Percentiles rank a stretch among this genome's conserved stretches.
Evolutionary conservation across 1,140 invertebrate species (phyloP).

Genomic region (Lepidurus packardi): DNA sequence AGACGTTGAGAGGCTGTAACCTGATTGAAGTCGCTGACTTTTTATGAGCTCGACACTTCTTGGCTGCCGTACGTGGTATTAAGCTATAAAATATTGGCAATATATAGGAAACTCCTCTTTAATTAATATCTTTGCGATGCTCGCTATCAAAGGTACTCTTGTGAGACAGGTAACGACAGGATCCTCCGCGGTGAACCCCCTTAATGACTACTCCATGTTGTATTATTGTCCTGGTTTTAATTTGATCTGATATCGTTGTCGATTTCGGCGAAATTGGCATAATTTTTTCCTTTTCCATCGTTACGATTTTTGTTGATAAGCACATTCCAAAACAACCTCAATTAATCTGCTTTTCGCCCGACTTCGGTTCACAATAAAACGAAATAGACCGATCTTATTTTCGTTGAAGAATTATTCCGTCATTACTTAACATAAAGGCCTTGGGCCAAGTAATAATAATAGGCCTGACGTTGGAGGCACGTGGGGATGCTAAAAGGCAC

Average conservation of each 20-base stretch:
- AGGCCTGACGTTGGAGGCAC: not conserved
- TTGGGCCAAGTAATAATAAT: not conserved
- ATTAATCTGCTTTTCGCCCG: too few relatives aligned
- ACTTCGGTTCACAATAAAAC: too few relatives aligned
- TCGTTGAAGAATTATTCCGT: not conserved
- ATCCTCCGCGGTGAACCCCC: too few relatives aligned
- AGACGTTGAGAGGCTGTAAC: conserved; percentile 14
- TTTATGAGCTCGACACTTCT: conserved; percentile 15
- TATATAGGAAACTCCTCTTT: conserved; percentile 5
- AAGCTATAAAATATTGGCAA: conserved; percentile 16
- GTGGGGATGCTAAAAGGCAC: not conserved
- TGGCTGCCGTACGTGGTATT: conserved; percentile 6
- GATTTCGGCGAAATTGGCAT: not conserved
- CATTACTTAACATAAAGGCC: not conserved
- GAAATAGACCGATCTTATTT: not conserved
- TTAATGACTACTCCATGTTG: not conserved
- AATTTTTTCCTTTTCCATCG: not conserved
- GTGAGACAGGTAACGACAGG: too few relatives aligned
- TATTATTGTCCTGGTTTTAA: not conserved
- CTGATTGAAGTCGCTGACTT: conserved; percentile 21
- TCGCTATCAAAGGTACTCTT: not conserved
- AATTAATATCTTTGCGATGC: conserved; percentile 1
- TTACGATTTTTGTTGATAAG: too few relatives aligned
- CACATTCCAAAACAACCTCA: too few relatives aligned
- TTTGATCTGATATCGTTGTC: not conserved